Conservation (phyloP, 2,888 invertebrate species). For the Parnassius apollo region DNA sequence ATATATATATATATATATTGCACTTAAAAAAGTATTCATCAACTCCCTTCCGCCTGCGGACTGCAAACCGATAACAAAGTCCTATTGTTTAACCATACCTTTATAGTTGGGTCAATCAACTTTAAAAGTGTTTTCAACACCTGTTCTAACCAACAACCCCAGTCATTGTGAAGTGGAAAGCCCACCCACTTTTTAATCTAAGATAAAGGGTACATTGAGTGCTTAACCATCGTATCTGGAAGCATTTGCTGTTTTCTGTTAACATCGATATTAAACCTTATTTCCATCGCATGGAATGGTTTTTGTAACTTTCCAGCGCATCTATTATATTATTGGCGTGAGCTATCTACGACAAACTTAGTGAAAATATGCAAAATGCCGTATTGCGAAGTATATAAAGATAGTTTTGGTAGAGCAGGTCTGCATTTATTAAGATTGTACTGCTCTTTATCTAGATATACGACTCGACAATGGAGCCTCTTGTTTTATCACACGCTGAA, state of each 20-base stretch:
- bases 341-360: conserved; percentile 39
- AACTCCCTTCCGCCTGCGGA: conserved; percentile 2
- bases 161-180: conserved; percentile 40
- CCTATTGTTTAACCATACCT: conserved; percentile 27
- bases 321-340: conserved; percentile 38
- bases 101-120: conserved; percentile 28
- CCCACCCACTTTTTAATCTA: conserved; percentile 74
- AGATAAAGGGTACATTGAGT: conserved; percentile 78
- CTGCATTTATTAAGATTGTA: conserved; percentile 39
- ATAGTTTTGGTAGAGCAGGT: conserved; percentile 31
- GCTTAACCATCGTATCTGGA: conserved; percentile 66
- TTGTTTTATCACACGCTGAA: conserved; percentile 74
- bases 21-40: not conserved
- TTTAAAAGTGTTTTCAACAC: conserved; percentile 40
- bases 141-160: conserved; percentile 39
- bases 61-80: conserved; percentile 22
- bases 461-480: conserved; percentile 71
- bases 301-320: conserved; percentile 15
- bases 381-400: conserved; percentile 29
- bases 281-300: conserved; percentile 13
- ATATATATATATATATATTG: no score
- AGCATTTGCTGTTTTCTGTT: conserved; percentile 36
- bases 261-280: conserved; percentile 29
- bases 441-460: conserved; percentile 63
- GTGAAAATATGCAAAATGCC: conserved; percentile 24